These are phyloP conservation scores for Mirza zaza DNA, from an alignment of 2,113 vertebrate species.

Conservation along the genomic window DNA sequence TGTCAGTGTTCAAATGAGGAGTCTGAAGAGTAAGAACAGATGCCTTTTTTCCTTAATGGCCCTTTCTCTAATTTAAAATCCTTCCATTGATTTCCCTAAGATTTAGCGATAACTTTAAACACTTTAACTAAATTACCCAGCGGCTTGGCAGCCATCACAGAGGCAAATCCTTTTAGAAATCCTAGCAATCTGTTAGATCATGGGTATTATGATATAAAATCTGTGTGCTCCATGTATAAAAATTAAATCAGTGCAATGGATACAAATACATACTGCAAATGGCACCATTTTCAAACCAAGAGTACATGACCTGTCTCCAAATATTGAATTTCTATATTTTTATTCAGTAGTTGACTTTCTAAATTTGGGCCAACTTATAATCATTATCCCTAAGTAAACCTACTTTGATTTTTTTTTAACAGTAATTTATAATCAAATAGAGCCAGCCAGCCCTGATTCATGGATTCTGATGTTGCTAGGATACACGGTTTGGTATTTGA, in stretches of 20 bases:
- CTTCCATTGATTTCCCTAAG: slow-evolving; percentile 78
- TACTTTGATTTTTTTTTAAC: slow-evolving; percentile 60
- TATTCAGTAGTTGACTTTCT: slow-evolving; percentile 67
- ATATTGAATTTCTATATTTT: slow-evolving; percentile 68
- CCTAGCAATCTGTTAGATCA: slow-evolving; percentile 75
- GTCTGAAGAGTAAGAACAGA: slow-evolving; percentile 63
- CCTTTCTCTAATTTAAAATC: slow-evolving; percentile 75
- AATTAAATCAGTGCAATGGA: slow-evolving; percentile 74
- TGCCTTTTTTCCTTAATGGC: slow-evolving; percentile 70
- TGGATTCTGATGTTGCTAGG: slow-evolving; percentile 62
- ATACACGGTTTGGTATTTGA: slow-evolving; percentile 70
- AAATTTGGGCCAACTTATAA: slow-evolving; percentile 73
- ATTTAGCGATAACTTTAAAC: slow-evolving; percentile 80
- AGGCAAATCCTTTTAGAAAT: slow-evolving; percentile 79
- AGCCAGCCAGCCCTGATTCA: slow-evolving; percentile 58
- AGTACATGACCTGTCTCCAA: slow-evolving; percentile 63
- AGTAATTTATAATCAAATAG: slow-evolving; percentile 76
- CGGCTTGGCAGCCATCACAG: slow-evolving; percentile 81
- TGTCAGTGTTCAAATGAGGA: slow-evolving; percentile 72
- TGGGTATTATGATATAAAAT: slow-evolving; percentile 71
- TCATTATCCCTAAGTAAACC: slow-evolving; percentile 70
- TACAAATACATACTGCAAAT: slow-evolving; percentile 74
- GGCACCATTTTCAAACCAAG: slow-evolving; percentile 71
- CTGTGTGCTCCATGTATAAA: slow-evolving; percentile 65
- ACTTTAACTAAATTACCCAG: slow-evolving; percentile 82